Percentiles rank a stretch among this genome's conserved stretches.
Evolutionary conservation across 2,797 vertebrate genomes (phyloP).

Genomic region (Pteronotus mesoamericanus): DNA sequence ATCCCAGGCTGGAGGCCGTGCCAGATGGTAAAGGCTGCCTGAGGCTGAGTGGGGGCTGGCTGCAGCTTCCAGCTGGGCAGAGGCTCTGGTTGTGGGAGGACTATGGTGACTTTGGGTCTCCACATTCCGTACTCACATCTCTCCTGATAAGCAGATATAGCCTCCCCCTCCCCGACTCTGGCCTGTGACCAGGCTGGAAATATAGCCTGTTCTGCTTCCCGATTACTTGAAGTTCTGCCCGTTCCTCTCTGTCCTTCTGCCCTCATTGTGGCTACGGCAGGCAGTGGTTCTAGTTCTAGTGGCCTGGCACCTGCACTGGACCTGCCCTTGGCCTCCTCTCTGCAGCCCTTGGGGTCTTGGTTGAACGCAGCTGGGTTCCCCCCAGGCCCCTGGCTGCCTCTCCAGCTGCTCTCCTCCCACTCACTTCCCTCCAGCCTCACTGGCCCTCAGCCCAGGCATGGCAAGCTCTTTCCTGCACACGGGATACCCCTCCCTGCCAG

Average conservation of each 20-base stretch:
- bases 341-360: not conserved
- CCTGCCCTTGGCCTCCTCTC: not conserved
- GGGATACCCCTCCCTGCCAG: not conserved
- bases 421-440: not conserved
- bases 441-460: not conserved
- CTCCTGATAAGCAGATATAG: not conserved
- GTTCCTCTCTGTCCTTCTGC: not conserved
- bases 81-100: not conserved
- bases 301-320: not conserved
- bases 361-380: not conserved
- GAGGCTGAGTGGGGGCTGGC: not conserved
- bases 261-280: not conserved
- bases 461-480: not conserved
- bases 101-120: not conserved
- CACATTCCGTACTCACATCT: not conserved
- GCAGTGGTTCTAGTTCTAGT: not conserved
- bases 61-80: not conserved
- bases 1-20: not conserved
- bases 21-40: not conserved
- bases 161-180: not conserved
- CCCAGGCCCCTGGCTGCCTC: not conserved
- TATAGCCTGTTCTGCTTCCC: not conserved
- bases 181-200: not conserved
- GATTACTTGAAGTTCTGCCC: not conserved
- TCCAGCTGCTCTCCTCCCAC: not conserved